Percentiles rank a stretch among this genome's conserved stretches.
Conservation (phyloP, 2,888 invertebrate genomes). For the Cantharis rufa region DNA sequence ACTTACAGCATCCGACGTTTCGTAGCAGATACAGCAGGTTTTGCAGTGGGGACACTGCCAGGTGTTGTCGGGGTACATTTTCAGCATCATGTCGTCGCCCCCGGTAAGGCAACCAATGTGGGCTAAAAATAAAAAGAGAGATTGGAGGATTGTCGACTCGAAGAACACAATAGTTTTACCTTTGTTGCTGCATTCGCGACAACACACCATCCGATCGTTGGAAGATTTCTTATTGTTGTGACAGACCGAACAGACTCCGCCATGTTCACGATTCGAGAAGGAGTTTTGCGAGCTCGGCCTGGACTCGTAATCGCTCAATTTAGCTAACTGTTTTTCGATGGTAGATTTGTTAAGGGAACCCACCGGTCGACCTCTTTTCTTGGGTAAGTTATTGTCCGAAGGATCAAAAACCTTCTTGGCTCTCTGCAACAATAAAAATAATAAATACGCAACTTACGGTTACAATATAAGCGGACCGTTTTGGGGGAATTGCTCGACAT, state of each 20-base stretch:
- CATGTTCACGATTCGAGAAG: conserved; percentile 55
- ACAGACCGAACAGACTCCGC: conserved; percentile 67
- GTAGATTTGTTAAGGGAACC: conserved; percentile 66
- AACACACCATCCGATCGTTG: conserved; percentile 68
- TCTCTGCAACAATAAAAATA: conserved; percentile 56
- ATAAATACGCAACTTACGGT: background rate
- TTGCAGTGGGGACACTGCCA: conserved; percentile 94
- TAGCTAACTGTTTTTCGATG: conserved; percentile 57
- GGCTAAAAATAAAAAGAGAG: conserved; percentile 55
- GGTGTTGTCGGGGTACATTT: conserved; percentile 67
- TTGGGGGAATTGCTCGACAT: background rate
- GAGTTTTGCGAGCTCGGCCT: conserved; percentile 52
- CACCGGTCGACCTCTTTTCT: conserved; percentile 70
- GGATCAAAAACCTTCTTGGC: conserved; percentile 87
- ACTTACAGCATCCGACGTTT: conserved; percentile 76
- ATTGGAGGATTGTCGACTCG: background rate
- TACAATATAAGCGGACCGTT: background rate
- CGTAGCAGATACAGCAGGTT: conserved; percentile 80
- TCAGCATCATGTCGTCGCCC: conserved; percentile 68
- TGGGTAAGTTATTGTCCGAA: conserved; percentile 78
- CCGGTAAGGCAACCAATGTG: conserved; percentile 72
- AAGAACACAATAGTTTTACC: conserved; percentile 50
- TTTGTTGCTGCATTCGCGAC: conserved; percentile 74
- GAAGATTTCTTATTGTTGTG: conserved; percentile 63
- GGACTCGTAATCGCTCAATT: conserved; percentile 42